phyloP scores from a whole-genome alignment of 2,797 vertebrate species.

The Myotis findleyi region DNA sequence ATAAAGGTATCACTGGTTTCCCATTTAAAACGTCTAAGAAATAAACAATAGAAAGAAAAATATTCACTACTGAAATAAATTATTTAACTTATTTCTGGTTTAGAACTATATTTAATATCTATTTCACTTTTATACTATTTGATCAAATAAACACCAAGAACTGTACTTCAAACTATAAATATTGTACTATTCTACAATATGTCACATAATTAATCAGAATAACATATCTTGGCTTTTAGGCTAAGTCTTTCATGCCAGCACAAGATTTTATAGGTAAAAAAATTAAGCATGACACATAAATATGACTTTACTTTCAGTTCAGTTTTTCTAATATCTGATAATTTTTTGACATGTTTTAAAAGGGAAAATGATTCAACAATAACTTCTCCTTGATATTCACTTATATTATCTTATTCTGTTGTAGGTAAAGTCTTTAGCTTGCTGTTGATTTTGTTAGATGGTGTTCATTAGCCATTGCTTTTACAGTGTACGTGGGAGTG shows the following conservation, averaged over 20 bases:
- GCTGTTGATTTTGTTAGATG: background rate
- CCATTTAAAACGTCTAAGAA: background rate
- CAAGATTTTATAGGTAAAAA: slow-evolving; percentile 74
- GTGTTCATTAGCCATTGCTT: background rate
- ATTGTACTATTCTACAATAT: slow-evolving; percentile 73
- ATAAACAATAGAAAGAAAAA: slow-evolving; percentile 40
- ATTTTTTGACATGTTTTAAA: background rate
- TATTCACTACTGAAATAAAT: background rate
- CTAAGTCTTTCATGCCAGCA: slow-evolving; percentile 72
- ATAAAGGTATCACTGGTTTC: background rate
- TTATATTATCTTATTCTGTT: background rate
- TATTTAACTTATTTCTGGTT: slow-evolving; percentile 59
- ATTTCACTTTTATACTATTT: slow-evolving; percentile 81
- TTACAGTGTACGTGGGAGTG: fast-evolving
- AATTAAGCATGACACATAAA: slow-evolving; percentile 42
- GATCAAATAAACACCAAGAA: slow-evolving; percentile 82
- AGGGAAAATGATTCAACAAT: background rate
- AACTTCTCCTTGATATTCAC: background rate
- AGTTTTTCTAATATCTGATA: slow-evolving; percentile 54
- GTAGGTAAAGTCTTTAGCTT: background rate
- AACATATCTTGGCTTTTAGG: slow-evolving; percentile 65
- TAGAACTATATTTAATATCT: slow-evolving; percentile 83
- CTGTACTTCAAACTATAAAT: slow-evolving; percentile 85
- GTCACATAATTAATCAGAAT: slow-evolving; percentile 81
- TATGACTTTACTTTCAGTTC: slow-evolving; percentile 52